These are phyloP conservation scores for Phaenicophaeus curvirostris DNA, from an alignment of 2,797 vertebrate species.

Conservation along the genomic window DNA sequence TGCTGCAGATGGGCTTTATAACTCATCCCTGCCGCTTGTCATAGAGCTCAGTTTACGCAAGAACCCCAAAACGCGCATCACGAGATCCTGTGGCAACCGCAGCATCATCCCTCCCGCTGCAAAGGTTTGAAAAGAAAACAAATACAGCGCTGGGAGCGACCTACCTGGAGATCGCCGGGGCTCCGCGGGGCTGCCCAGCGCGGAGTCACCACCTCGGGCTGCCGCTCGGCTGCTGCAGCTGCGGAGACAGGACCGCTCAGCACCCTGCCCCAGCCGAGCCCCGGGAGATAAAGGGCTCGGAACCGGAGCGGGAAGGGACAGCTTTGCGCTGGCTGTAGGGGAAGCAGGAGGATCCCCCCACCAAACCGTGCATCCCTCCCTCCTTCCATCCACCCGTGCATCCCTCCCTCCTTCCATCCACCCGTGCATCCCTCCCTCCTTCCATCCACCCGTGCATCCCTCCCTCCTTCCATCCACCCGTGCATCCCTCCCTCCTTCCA, in stretches of 20 bases:
- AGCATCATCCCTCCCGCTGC: background rate
- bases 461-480: too few species aligned
- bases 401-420: too few species aligned
- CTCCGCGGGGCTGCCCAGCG: background rate
- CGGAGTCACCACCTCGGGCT: constrained; percentile 37
- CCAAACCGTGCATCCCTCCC: background rate
- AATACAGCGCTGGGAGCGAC: background rate
- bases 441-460: too few species aligned
- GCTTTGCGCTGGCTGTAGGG: background rate
- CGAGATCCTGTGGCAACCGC: background rate
- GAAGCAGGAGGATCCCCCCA: background rate
- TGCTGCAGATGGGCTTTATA: background rate
- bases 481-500: too few species aligned
- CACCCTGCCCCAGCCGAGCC: background rate
- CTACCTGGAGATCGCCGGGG: background rate
- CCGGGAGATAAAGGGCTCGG: accelerated
- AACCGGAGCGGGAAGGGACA: background rate
- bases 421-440: too few species aligned
- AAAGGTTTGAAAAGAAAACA: background rate
- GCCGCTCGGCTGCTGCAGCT: background rate
- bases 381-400: too few species aligned
- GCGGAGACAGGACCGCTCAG: background rate
- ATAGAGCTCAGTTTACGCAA: background rate
- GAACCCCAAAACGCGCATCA: background rate
- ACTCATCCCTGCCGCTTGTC: background rate